phyloP scores from a whole-genome alignment of 2,888 invertebrate genomes.

The Syrista parreyssii region DNA sequence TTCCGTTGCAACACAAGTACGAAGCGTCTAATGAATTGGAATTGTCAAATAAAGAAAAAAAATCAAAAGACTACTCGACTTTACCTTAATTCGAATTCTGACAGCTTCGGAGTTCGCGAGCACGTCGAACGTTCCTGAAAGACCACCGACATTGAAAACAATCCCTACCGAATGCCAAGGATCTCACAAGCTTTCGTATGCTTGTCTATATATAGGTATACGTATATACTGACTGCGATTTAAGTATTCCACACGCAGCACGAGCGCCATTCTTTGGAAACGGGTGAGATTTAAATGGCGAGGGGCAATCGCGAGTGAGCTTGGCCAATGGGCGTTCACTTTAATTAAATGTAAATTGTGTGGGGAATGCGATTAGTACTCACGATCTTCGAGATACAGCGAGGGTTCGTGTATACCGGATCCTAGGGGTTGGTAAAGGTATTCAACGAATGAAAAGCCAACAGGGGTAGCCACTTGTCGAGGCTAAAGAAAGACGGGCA shows the following conservation, averaged over 20 bases:
- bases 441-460: background rate
- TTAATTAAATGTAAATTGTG: slow-evolving; percentile 66
- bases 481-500: background rate
- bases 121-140: background rate
- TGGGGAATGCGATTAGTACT: slow-evolving; percentile 62
- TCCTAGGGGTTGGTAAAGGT: background rate
- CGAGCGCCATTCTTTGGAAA: slow-evolving; percentile 27
- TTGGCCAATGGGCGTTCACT: slow-evolving; percentile 62
- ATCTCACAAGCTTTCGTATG: slow-evolving; percentile 19
- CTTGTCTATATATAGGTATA: slow-evolving; percentile 20
- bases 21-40: background rate
- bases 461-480: background rate
- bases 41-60: background rate
- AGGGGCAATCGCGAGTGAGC: slow-evolving; percentile 59
- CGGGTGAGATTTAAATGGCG: slow-evolving; percentile 60
- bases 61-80: background rate
- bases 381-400: slow-evolving; percentile 33
- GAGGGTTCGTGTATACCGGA: background rate
- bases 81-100: background rate
- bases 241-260: slow-evolving; percentile 57
- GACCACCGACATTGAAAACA: slow-evolving; percentile 17
- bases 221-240: slow-evolving; percentile 28
- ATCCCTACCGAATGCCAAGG: slow-evolving; percentile 19
- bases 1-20: background rate
- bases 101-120: background rate